Percentiles rank a stretch among this genome's conserved stretches.
Evolutionary conservation across 2,113 vertebrate genomes (phyloP).

Genomic region (Conger conger): DNA sequence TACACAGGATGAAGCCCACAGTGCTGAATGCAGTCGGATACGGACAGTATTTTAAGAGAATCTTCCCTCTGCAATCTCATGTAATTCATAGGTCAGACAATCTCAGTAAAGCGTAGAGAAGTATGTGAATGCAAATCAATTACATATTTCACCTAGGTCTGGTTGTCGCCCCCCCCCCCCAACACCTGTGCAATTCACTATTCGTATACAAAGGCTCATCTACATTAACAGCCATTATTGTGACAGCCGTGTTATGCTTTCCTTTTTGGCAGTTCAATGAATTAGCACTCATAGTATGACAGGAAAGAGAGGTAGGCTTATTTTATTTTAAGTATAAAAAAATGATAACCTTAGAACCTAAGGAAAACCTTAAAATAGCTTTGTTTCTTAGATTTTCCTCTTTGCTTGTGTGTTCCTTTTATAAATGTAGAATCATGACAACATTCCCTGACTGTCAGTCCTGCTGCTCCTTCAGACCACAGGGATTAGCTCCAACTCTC

Average conservation of each 20-base stretch:
- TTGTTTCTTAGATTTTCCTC: neutral
- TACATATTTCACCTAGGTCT: too few relatives aligned
- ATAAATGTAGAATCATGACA: too few relatives aligned
- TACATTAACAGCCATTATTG: slow-evolving; percentile 42
- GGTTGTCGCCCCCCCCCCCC: neutral
- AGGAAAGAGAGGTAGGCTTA: neutral
- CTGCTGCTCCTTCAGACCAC: too few relatives aligned
- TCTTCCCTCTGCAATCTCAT: neutral
- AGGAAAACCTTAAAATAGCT: neutral
- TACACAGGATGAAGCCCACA: neutral
- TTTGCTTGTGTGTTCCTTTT: too few relatives aligned
- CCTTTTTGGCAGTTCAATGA: slow-evolving; percentile 43
- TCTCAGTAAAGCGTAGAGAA: too few relatives aligned
- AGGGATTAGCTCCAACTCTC: too few relatives aligned
- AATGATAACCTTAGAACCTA: too few relatives aligned
- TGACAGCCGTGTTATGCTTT: slow-evolving; percentile 46
- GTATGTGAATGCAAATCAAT: neutral
- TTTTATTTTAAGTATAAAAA: neutral
- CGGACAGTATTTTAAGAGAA: neutral
- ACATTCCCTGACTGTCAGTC: too few relatives aligned
- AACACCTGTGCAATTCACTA: slow-evolving; percentile 50
- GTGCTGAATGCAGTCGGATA: neutral
- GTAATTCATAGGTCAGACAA: too few relatives aligned
- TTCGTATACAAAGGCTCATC: slow-evolving; percentile 32
- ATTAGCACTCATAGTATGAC: slow-evolving; percentile 27